Evolutionary conservation across 2,888 invertebrate genomes (phyloP), one percentile per base, ranked within the genome.

Genomic region (Scaptomyza flava): DNA sequence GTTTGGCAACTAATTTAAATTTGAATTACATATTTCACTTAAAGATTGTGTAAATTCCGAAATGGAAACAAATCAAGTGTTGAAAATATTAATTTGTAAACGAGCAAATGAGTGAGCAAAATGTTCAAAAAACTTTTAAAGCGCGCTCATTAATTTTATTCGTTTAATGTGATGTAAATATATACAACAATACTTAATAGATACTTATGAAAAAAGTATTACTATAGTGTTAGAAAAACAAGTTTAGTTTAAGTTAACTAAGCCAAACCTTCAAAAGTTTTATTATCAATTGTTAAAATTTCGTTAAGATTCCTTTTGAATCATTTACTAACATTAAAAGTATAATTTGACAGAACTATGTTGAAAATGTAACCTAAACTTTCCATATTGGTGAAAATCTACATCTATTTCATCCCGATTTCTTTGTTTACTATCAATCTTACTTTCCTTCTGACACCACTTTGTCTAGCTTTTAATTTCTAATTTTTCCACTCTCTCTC

Each of bases 1-100:
- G 59, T 63, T 70, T 59, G 51, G 57, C 68, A 68, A 75, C 80
- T 58, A 61, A 87, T 85, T 84, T 62, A 57, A 86, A 87, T 78
- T 68, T 52, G 54, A 79, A 77, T 75, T 70, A 72, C 72, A 87
- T 87, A 77, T 81, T 79, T 81, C 73, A 80, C 76, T 64, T 53
- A 33, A 52, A 56, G 65, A 75, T 81, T 85, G 79, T 79, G 82
- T 79, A 85, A 57, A 79, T 73, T 70, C 50, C 52, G 9, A 68
- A 79, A 67, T 58, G 51, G 41, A 17, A 62, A 67, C 70, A 68
- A 68, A 70, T 67, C 80, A 86, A 77, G 84, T 81, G 87, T 74
- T 68, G 78, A 86, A 77, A 80, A 72, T 65, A 77, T 75, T 72
- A 77, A 85, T 72, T 74, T 47, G 30, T 17, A 53, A 68, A 69